Base-by-base conservation (phyloP, 2,113 vertebrate species). In the Pseudonaja textilis region DNA sequence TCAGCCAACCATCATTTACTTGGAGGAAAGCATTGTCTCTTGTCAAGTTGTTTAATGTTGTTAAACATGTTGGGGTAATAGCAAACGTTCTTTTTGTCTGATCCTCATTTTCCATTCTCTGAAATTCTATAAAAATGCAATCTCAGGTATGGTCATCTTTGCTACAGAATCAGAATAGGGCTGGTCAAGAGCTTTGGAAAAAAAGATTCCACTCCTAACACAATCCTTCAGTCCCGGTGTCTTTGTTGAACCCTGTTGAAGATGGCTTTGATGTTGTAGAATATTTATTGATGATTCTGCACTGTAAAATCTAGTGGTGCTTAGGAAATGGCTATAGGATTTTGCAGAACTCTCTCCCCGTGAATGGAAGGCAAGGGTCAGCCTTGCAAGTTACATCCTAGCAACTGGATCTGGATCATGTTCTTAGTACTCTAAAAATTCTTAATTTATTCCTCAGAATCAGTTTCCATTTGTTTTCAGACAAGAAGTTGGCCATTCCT, bases 121-220 rank as follows among this genome's bases (percentile, higher is more conserved):
- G 14, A 93, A 95, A 95, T 95, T 59, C 26, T 52, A 92, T 96
- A 96, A 97, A 95, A 94, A 97, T 97, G 97, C 95, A 96, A 95
- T 94, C 96, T 96, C 96, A 95, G 95, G 95, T 52, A 93, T 89
- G 52, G 22, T 39, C 92, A 29, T 47, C n/a, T 94, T 34, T 10
- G 56, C 4, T 90, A 94, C 50, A 87, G 20, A 1, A 6, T 88
- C 61, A 14, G 22, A 59, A 47, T 26, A 4, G 11, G 88, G 61
- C 25, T n/a, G 26, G 20, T 16, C 45, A 16, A n/a, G 12, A 45
- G 25, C 5, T 64, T 22, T 59, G 59, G 8, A 25, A 25, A 47
- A 2, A 2, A 0, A 6, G 52, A 81, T 10, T 29, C 59, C 11
- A 90, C 59, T 16, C 47, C 42, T 61, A 89, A 89, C 34, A 54